A percentile compares a stretch with the other conserved stretches of the same genome.
Conservation (phyloP, 35 echinoderm and acorn worm species). For the Stichopus chloronotus region DNA sequence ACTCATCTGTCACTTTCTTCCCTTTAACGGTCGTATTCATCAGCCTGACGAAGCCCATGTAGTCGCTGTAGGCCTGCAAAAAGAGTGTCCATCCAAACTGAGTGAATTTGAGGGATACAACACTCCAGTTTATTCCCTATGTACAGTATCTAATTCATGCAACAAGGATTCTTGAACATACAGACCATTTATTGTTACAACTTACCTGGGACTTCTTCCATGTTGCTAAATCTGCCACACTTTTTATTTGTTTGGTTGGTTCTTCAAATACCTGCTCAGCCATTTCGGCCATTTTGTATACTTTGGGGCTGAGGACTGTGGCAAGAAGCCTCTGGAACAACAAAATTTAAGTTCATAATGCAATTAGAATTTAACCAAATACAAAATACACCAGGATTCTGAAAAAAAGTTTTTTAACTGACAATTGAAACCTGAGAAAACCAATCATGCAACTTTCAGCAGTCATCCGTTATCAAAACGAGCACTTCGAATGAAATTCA, state of each 20-base stretch:
- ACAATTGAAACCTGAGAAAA: no score
- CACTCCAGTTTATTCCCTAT: neutral
- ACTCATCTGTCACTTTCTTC: conserved; percentile 71
- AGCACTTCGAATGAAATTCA: no score
- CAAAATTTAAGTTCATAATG: no score
- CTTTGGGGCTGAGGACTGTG: no score
- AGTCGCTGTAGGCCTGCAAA: conserved; percentile 88
- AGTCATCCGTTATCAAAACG: no score
- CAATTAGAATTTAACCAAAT: no score
- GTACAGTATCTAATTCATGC: neutral
- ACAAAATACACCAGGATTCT: no score
- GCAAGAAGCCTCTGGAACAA: no score
- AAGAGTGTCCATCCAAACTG: neutral
- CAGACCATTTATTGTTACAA: neutral
- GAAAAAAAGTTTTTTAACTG: no score
- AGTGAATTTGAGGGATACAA: neutral
- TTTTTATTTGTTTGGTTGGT: conserved; percentile 77
- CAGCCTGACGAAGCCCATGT: conserved; percentile 78
- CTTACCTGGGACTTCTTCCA: conserved; percentile 94
- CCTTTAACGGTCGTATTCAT: conserved; percentile 78
- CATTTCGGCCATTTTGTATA: neutral
- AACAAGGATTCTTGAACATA: no score
- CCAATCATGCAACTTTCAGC: no score
- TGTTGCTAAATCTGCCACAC: conserved; percentile 44
- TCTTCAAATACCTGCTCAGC: conserved; percentile 49